These are phyloP conservation scores for Rotaria macrura DNA, from an alignment of 2,888 invertebrate genomes.

Conservation along the genomic window DNA sequence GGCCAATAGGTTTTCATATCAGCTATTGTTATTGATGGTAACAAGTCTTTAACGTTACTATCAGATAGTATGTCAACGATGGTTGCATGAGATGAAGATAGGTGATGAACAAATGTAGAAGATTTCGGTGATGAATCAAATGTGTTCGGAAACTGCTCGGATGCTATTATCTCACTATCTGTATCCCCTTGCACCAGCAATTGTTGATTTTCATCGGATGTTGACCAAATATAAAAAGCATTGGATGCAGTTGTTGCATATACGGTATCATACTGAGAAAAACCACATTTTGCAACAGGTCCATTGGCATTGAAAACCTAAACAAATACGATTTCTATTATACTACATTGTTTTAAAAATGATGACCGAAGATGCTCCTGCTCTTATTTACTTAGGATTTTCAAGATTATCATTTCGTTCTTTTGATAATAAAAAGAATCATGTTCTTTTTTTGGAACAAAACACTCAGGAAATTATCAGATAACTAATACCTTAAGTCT, in stretches of 20 bases:
- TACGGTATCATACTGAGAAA: neutral
- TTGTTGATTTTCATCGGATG: neutral
- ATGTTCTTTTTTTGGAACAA: too few relatives aligned
- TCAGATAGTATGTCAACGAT: neutral
- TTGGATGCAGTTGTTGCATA: neutral
- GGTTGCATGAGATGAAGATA: neutral
- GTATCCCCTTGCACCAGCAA: neutral
- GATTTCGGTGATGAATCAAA: neutral
- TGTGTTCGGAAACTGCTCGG: neutral
- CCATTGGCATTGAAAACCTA: neutral
- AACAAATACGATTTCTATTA: too few relatives aligned
- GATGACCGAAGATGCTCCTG: too few relatives aligned
- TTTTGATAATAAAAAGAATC: too few relatives aligned
- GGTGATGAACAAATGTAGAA: neutral
- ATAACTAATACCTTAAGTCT: too few relatives aligned
- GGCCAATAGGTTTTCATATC: neutral
- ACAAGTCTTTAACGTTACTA: neutral
- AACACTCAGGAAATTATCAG: too few relatives aligned
- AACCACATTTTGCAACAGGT: neutral
- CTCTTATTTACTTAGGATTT: too few relatives aligned
- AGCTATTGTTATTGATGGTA: neutral
- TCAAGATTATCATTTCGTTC: too few relatives aligned
- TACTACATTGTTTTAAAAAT: too few relatives aligned
- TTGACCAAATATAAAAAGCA: conserved; percentile 13
- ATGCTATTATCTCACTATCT: neutral